phyloP scores from a whole-genome alignment of 2,797 vertebrate species.

The Xenops minutus region DNA sequence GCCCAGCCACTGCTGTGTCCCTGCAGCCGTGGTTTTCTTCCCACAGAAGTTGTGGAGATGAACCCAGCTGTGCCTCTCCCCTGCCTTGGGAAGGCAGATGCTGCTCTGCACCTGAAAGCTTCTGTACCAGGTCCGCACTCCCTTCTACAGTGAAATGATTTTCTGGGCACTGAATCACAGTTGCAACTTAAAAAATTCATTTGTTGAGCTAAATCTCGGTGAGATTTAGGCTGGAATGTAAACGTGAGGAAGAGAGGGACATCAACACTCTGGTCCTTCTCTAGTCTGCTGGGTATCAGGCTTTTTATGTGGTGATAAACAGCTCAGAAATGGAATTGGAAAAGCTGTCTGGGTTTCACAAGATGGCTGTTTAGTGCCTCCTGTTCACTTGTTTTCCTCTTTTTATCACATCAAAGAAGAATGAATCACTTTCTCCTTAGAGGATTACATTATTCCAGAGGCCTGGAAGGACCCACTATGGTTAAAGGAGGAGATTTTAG shows the following conservation, averaged over 20 bases:
- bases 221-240: constrained; percentile 4
- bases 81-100: neutral
- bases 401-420: constrained; percentile 51
- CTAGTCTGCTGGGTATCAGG: constrained; percentile 10
- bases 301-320: constrained; percentile 57
- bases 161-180: neutral
- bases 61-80: neutral
- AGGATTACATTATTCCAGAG: constrained; percentile 28
- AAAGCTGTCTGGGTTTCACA: constrained; percentile 51
- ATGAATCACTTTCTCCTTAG: constrained; percentile 53
- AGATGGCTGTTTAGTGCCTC: constrained; percentile 63
- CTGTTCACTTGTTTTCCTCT: constrained; percentile 56
- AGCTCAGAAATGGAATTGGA: constrained; percentile 37
- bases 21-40: neutral
- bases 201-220: neutral
- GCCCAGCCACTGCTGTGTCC: neutral
- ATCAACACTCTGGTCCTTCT: neutral
- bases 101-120: neutral
- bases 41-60: neutral
- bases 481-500: neutral
- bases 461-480: constrained; percentile 1
- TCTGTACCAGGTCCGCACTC: neutral
- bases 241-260: neutral
- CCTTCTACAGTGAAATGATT: neutral
- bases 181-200: constrained; percentile 28